A percentile compares a stretch with the other conserved stretches of the same genome.
Evolutionary conservation across 2,888 invertebrate species (phyloP).

Genomic region (Tenthredo amoena): DNA sequence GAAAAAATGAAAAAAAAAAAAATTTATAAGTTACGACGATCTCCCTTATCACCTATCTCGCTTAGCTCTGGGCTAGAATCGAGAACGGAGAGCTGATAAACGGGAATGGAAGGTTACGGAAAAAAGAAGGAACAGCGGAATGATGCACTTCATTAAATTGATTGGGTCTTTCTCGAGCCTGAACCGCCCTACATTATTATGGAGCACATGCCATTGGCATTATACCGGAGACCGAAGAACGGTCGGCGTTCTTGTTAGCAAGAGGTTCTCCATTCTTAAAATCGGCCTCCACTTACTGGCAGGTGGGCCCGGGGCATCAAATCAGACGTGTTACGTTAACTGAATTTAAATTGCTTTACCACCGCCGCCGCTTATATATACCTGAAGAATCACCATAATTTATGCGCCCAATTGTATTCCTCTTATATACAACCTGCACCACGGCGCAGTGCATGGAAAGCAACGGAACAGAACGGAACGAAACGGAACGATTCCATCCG

Average conservation of each 20-base stretch:
- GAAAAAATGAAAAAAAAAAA: not conserved
- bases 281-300: conserved; percentile 71
- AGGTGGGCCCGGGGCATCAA: conserved; percentile 73
- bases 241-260: conserved; percentile 47
- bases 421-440: not conserved
- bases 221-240: not conserved
- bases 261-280: conserved; percentile 67
- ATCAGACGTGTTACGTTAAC: conserved; percentile 75
- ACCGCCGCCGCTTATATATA: conserved; percentile 57
- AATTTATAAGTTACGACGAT: not conserved
- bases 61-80: not conserved
- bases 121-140: conserved; percentile 55
- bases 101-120: not conserved
- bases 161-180: conserved; percentile 63
- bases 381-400: conserved; percentile 73
- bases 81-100: not conserved
- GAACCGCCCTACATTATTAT: conserved; percentile 39
- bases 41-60: not conserved
- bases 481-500: conserved; percentile 22
- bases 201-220: conserved; percentile 40
- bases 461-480: not conserved
- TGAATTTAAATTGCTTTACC: conserved; percentile 74
- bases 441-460: not conserved
- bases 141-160: conserved; percentile 69
- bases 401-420: conserved; percentile 73